Evolutionary conservation across 1,140 invertebrate species (phyloP).

Genomic region (Pseudomyrmex concolor): DNA sequence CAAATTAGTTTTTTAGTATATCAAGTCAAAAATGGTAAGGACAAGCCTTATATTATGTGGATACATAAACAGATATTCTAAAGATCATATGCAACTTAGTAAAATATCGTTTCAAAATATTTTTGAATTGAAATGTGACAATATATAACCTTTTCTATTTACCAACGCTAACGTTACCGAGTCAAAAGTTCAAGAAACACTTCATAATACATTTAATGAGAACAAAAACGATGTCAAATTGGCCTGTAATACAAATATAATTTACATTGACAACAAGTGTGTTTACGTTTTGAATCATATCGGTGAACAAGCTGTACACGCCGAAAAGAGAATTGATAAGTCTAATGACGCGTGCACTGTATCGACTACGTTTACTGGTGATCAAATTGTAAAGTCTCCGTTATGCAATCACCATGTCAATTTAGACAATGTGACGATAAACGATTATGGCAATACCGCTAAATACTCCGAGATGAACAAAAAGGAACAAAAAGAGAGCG

Average conservation of each 20-base stretch:
- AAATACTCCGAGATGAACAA: slow-evolving; percentile 29
- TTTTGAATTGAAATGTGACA: no score
- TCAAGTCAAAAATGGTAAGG: no score
- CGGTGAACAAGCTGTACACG: slow-evolving; percentile 62
- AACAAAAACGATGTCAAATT: slow-evolving; percentile 24
- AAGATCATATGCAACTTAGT: no score
- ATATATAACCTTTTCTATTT: not conserved
- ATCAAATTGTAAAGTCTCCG: slow-evolving; percentile 52
- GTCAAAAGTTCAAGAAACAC: slow-evolving; percentile 31
- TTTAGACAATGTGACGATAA: slow-evolving; percentile 11
- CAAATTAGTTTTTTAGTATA: no score
- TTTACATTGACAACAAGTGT: not conserved
- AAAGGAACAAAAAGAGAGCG: slow-evolving; percentile 3
- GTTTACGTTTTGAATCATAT: slow-evolving; percentile 68
- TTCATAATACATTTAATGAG: slow-evolving; percentile 30
- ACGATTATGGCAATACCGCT: slow-evolving; percentile 15
- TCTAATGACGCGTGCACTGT: slow-evolving; percentile 60
- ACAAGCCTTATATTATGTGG: no score
- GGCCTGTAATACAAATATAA: slow-evolving; percentile 42
- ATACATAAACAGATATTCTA: no score
- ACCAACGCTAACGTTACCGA: slow-evolving; percentile 29
- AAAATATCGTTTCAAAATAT: no score
- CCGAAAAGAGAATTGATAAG: slow-evolving; percentile 48
- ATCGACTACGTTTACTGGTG: slow-evolving; percentile 64
- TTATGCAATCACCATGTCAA: slow-evolving; percentile 28